Percentiles rank a stretch among this genome's conserved stretches.
Conservation (phyloP, 1,140 invertebrate genomes). For the Melitaea cinxia region DNA sequence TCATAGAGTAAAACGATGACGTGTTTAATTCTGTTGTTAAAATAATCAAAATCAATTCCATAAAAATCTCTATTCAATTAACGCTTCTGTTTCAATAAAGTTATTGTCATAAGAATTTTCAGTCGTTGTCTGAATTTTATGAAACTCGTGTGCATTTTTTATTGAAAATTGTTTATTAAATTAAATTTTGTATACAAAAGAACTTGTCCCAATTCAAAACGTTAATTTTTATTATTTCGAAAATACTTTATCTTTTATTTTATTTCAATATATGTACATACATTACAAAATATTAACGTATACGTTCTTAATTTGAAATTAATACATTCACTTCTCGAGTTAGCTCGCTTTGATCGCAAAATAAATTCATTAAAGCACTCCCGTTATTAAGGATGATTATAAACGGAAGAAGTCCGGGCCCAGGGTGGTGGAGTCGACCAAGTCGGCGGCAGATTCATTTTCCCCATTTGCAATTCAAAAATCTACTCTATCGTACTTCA, state of each 20-base stretch:
- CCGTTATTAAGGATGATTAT: constrained; percentile 75
- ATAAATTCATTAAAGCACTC: constrained; percentile 75
- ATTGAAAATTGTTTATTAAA: constrained; percentile 1
- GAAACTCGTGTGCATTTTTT: background rate
- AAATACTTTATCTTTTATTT: background rate
- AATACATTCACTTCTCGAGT: constrained; percentile 39
- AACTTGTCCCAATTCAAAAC: background rate
- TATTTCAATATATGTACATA: background rate
- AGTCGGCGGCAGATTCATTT: constrained; percentile 69
- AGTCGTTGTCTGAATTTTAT: constrained; percentile 4
- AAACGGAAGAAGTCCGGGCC: constrained; percentile 57
- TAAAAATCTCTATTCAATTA: constrained; percentile 10
- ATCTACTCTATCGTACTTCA: constrained; percentile 60
- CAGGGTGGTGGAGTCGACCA: constrained; percentile 48
- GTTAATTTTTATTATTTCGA: background rate
- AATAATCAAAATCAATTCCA: background rate
- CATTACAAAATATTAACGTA: background rate
- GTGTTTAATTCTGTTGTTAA: background rate
- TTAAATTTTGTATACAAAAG: constrained; percentile 2
- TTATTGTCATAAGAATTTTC: constrained; percentile 12
- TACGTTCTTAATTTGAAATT: constrained; percentile 25
- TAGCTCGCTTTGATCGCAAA: constrained; percentile 67
- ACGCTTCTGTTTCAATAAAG: constrained; percentile 3
- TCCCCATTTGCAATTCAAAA: constrained; percentile 78
- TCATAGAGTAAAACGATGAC: too few relatives aligned